Base-by-base conservation (phyloP, 2,888 invertebrate genomes). In the Slavum lentiscoides region DNA sequence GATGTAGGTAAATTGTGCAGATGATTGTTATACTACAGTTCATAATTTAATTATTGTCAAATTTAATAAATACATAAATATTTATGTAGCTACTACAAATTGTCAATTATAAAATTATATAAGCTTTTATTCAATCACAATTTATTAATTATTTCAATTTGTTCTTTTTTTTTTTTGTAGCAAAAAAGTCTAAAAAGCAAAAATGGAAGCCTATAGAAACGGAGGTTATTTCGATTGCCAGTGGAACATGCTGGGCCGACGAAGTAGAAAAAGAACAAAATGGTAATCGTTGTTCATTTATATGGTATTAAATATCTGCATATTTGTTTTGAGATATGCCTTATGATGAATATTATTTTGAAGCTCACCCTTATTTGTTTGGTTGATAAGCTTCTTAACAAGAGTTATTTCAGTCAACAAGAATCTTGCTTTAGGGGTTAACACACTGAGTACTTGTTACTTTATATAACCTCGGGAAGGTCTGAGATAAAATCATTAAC, bases 141-240 rank as follows among this genome's bases (percentile, higher is more conserved):
- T 11, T 49, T 49, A 15, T 61, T 23, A 4, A 15, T 23, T 61
- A 61, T 61, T 61, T 61, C 0, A 61, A 61, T 43, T 67, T 1
- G 3, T 66, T 39, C 43, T 17, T 37, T 6, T 43, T 11, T 67
- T 62, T 62, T 21, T 37, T 86, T 85, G 76, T 89, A 93, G 93
- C 90, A 88, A 95, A 92, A 90, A 95, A 93, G 90, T 91, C 92
- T 89, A 96, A 92, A 89, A 96, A 93, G 89, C 90, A 90, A 87
- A 95, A 94, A 90, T 94, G 94, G 87, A 93, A 92, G 86, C 92
- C 93, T 83, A 88, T 95, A 85, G 91, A 91, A 84, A 89, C 96
- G 85, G 93, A 91, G 87, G 92, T 92, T 85, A 95, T 96, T 87
- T 89, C 96, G 89, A 88, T 77, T 85, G 87, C 84, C 84, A 88